Evolutionary conservation across 2,888 invertebrate species (phyloP).

Genomic region (Eupeodes latifasciatus): DNA sequence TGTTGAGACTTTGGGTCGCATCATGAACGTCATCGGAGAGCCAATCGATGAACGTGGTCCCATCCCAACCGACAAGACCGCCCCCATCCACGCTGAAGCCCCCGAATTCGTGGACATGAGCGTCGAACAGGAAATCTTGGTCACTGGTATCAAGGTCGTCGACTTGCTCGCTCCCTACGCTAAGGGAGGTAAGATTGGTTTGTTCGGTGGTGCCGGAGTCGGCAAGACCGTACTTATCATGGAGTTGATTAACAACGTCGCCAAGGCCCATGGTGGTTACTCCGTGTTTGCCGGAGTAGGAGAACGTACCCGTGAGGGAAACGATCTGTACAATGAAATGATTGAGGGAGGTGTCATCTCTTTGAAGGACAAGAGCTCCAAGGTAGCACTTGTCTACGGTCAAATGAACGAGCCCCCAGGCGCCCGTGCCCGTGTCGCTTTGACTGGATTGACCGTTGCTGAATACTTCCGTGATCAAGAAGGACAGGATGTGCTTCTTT

Average conservation of each 20-base stretch:
- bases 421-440: slow-evolving; percentile 95
- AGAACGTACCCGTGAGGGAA: slow-evolving; percentile 97
- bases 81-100: slow-evolving; percentile 95
- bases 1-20: slow-evolving; percentile 94
- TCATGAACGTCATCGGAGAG: slow-evolving; percentile 96
- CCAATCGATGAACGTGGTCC: slow-evolving; percentile 95
- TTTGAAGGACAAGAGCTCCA: slow-evolving; percentile 94
- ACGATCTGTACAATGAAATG: slow-evolving; percentile 98
- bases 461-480: slow-evolving; percentile 97
- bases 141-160: slow-evolving; percentile 95
- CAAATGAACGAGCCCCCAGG: slow-evolving; percentile 99
- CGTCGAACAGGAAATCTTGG: slow-evolving; percentile 95
- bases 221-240: slow-evolving; percentile 98
- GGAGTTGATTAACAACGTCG: slow-evolving; percentile 98
- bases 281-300: slow-evolving; percentile 98
- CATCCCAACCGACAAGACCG: slow-evolving; percentile 90
- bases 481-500: slow-evolving; percentile 96
- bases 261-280: slow-evolving; percentile 98
- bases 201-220: slow-evolving; percentile 97
- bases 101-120: slow-evolving; percentile 96
- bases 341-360: slow-evolving; percentile 97
- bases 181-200: slow-evolving; percentile 97
- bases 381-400: slow-evolving; percentile 94
- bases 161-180: slow-evolving; percentile 96
- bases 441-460: slow-evolving; percentile 96